Evolutionary conservation across 2,113 vertebrate genomes (phyloP), one percentile per base, ranked within the genome.

Genomic region (Myxocyprinus asiaticus): DNA sequence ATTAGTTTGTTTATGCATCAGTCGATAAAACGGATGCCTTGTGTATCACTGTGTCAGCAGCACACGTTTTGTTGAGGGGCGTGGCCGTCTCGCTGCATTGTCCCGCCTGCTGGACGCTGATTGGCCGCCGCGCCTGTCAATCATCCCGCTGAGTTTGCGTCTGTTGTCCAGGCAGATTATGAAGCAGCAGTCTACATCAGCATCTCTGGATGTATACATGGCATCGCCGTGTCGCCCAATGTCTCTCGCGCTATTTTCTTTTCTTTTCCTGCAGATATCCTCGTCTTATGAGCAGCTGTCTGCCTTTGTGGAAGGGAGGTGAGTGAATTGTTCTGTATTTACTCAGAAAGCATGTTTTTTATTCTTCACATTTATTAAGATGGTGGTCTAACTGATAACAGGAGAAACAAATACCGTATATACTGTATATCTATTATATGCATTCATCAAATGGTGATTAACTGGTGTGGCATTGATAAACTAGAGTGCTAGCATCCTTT

Each of bases 141-240:
- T 89, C 88, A 77, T 55, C 66, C 51, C 7, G 61, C 71, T 15
- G 58, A 80, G 76, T 50, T 61, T 77, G 71, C 66, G 75, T 67
- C 77, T 47, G 62, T 86, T 79, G 72, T 84, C 78, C 68, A 81
- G 80, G 84, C 82, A 81, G 85, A 83, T 88, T 85, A 86, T 82
- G 78, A 85, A 82, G 85, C 81, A 83, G 85, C 84, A 85, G 84
- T 62, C 47, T 22, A 50, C 47, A 76, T 22, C 77, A 79, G 75
- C 82, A 77, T 66, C 75, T 85, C 78, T 82, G 82, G 45, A 77
- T 76, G 78, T 71, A 83, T 84, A 80, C 85, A 88, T 88, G 87
- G 87, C 85, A 80, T 81, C 84, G 83, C 81, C 67, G 80, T 62
- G 82, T 79, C 75, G 76, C 53, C 78, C 68, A 67, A 77, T 85